These are phyloP conservation scores for Dipus sagitta DNA, from an alignment of 2,797 vertebrate species.

Conservation along the genomic window DNA sequence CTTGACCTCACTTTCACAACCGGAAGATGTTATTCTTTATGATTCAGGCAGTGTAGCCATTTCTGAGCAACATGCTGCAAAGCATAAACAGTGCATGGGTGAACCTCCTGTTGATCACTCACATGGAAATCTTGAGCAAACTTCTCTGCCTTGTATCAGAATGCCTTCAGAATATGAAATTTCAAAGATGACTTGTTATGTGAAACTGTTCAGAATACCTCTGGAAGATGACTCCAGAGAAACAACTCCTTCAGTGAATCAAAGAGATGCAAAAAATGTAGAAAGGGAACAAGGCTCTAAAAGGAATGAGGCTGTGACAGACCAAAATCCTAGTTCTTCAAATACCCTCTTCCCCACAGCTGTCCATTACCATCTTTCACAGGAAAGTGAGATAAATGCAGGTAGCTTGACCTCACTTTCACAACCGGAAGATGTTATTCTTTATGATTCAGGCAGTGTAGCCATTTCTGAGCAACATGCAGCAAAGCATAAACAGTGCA, in stretches of 20 bases:
- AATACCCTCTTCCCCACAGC: background rate
- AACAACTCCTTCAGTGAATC: conserved; percentile 28
- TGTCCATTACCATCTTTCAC: conserved; percentile 71
- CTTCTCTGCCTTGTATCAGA: conserved; percentile 63
- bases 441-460: conserved; percentile 78
- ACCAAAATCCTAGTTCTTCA: conserved; percentile 48
- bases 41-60: conserved; percentile 79
- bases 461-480: conserved; percentile 72
- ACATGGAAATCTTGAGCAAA: conserved; percentile 56
- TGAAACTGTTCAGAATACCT: conserved; percentile 54
- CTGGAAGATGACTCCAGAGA: conserved; percentile 9
- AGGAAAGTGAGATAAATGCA: conserved; percentile 63
- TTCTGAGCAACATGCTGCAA: conserved; percentile 72
- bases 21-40: conserved; percentile 64
- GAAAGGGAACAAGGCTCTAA: conserved; percentile 39
- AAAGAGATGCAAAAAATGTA: conserved; percentile 14
- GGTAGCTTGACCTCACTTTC: background rate
- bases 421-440: conserved; percentile 68
- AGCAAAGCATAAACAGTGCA: conserved; percentile 61
- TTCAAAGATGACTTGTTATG: conserved; percentile 63
- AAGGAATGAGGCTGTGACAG: conserved; percentile 45
- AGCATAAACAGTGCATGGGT: conserved; percentile 46
- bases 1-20: conserved; percentile 54
- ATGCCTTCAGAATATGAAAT: conserved; percentile 16
- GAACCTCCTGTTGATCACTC: conserved; percentile 64